These are phyloP conservation scores for Prionace glauca DNA, from an alignment of 2,797 vertebrate species.

Conservation along the genomic window DNA sequence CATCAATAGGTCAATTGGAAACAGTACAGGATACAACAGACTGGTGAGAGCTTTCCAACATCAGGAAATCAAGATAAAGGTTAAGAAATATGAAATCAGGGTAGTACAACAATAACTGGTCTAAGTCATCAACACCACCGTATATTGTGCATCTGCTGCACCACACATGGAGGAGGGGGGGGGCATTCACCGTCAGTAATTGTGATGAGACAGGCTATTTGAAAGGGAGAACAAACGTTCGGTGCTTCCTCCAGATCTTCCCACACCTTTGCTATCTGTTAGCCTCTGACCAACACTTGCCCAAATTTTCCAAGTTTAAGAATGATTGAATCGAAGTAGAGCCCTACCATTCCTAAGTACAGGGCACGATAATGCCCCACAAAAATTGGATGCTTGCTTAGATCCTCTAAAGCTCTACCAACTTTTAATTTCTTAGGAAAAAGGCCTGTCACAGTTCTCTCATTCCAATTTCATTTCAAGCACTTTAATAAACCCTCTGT, in stretches of 20 bases:
- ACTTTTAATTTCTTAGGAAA: not conserved
- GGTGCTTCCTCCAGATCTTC: not conserved
- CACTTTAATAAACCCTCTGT: not conserved
- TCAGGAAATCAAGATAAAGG: not conserved
- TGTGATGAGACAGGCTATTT: not conserved
- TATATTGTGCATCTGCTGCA: not conserved
- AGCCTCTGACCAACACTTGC: not conserved
- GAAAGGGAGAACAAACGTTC: not conserved
- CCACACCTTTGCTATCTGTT: not conserved
- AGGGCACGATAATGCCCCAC: not conserved
- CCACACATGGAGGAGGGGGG: no score
- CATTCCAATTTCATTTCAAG: not conserved
- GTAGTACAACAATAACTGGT: not conserved
- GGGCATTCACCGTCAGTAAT: not conserved
- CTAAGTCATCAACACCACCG: not conserved
- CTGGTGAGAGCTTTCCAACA: not conserved
- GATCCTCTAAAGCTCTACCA: not conserved
- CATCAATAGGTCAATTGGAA: not conserved
- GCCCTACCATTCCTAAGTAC: not conserved
- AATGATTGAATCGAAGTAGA: not conserved
- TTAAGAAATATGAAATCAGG: not conserved
- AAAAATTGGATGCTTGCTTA: not conserved
- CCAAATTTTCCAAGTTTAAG: not conserved
- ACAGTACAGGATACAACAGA: not conserved
- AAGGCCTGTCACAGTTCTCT: not conserved